Conservation (phyloP, 2,888 invertebrate species). For the Parascotia fuliginaria region DNA sequence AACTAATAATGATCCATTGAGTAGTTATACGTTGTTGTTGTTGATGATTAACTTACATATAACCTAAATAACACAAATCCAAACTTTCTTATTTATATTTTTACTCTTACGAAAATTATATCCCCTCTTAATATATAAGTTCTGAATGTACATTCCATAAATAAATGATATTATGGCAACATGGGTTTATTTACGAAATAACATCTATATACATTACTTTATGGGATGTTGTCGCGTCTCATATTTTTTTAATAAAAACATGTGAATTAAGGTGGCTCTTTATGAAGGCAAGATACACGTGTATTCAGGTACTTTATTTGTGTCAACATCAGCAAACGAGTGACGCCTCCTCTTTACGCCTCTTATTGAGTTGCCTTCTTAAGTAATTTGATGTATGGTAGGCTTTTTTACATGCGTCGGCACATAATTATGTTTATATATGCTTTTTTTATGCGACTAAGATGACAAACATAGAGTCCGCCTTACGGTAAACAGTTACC, state of each 20-base stretch:
- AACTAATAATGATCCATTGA: too few species aligned
- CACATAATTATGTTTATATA: too few species aligned
- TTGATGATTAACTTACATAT: background rate
- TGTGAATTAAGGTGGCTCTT: background rate
- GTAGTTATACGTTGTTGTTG: too few species aligned
- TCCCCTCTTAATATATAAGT: background rate
- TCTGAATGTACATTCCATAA: background rate
- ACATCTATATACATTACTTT: background rate
- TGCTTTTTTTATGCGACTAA: too few species aligned
- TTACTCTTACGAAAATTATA: background rate
- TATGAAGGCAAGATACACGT: background rate
- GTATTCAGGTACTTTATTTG: background rate
- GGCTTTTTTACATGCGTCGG: too few species aligned
- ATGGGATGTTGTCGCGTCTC: too few species aligned
- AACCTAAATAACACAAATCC: background rate
- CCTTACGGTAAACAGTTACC: too few species aligned
- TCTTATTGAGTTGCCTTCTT: background rate
- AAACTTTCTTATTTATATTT: background rate
- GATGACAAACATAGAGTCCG: too few species aligned
- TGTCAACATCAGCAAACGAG: background rate
- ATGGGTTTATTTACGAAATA: background rate
- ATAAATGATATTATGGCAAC: background rate
- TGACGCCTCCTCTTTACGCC: background rate
- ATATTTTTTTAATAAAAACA: background rate
- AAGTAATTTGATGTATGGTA: background rate